phyloP scores from a whole-genome alignment of 2,888 invertebrate species.

The Mimas tiliae region DNA sequence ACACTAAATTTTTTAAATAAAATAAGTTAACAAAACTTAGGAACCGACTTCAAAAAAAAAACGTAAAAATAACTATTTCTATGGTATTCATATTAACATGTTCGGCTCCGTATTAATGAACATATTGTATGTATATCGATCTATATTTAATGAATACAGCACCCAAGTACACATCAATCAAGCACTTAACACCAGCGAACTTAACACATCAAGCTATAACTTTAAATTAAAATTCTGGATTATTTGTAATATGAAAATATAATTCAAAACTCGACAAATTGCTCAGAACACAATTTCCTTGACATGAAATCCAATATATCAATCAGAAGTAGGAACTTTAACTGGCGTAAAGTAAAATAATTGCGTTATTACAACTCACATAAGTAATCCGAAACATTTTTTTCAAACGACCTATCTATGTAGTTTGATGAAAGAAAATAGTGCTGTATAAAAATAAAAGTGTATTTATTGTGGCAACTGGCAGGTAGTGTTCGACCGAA shows the following conservation, averaged over 20 bases:
- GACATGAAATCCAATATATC: constrained; percentile 9
- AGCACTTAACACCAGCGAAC: too few species aligned
- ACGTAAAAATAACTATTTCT: too few species aligned
- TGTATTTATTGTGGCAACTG: constrained; percentile 44
- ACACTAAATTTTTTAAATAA: too few species aligned
- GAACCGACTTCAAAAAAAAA: too few species aligned
- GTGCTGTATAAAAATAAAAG: constrained; percentile 17
- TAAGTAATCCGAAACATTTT: constrained; percentile 59
- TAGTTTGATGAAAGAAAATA: constrained; percentile 55
- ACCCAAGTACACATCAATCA: too few species aligned
- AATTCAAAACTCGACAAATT: not conserved
- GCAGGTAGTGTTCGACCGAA: too few species aligned
- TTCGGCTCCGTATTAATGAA: too few species aligned
- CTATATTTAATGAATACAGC: too few species aligned
- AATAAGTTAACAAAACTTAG: too few species aligned
- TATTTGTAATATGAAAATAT: not conserved
- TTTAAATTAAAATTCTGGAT: not conserved
- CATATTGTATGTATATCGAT: too few species aligned
- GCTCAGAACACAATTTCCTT: not conserved
- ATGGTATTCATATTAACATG: too few species aligned
- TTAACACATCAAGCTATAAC: too few species aligned
- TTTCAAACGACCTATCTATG: constrained; percentile 40
- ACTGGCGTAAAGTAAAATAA: constrained; percentile 1
- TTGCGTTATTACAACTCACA: constrained; percentile 56
- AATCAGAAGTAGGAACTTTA: constrained; percentile 13